Evolutionary conservation across 1,140 invertebrate species (phyloP), one percentile per base, ranked within the genome.

Genomic region (Zaprionus inermis): DNA sequence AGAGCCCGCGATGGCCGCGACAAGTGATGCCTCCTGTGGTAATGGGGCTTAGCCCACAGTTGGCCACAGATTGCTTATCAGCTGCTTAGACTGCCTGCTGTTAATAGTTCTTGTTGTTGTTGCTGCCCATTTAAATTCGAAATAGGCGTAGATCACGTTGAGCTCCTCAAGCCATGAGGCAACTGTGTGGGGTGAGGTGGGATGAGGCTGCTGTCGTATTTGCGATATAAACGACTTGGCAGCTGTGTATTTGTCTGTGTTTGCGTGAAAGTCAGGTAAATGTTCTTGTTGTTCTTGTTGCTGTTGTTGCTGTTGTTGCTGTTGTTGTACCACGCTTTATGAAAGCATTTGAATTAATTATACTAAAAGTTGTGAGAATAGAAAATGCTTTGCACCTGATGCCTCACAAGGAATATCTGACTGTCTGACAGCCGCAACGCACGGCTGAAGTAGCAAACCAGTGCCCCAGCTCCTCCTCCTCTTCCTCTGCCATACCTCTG

Each of bases 261-360:
- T 28, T 38, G 38, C n/a, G 38, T 16, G n/a, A 49, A 56, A 34
- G 32, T 18, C 28, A 67, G 44, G 32, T 58, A 44, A 32, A 46
- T 7, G 63, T 11, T 28, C 24, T 28, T 81, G 70, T 64, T 81
- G 71, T 44, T 60, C 16, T 2, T 36, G 38, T 9, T 41, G 38
- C 1, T 44, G 38, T 16, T 41, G 38, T 16, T 41, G 38, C 1
- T 54, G 30, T n/a, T 46, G 46, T 36, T 51, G 61, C 73, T 81
- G 70, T 67, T 81, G 71, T 44, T 60, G 18, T 22, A 58, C 18
- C 18, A 32, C 44, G 61, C 41, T 76, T 86, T 73, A 82, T 79
- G 82, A 81, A 81, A 86, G 69, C 83, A 86, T 88, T 86, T 86
- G 83, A 86, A 86, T 86, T 86, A 86, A 86, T 86, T 86, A 86